Base-by-base conservation (phyloP, 2,113 vertebrate species). In the Sclerurus mexicanus region DNA sequence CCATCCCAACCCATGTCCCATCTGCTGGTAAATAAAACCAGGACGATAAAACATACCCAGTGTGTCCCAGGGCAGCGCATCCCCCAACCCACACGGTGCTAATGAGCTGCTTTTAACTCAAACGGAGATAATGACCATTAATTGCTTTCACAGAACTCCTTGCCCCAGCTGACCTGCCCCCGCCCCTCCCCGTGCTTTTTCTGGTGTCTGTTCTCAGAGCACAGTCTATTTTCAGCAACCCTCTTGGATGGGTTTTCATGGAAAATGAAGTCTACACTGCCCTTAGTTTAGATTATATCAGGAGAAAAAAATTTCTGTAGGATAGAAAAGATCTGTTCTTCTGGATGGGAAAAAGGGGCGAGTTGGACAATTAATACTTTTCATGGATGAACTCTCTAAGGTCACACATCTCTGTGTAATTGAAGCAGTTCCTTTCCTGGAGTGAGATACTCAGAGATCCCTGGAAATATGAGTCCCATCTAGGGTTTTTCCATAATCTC, bases 121-220 rank as follows among this genome's bases (percentile, higher is more conserved):
- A 76, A 66, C 19, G 9, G 27, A 77, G 46, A 80, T 55, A 44
- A 74, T 50, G 22, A 22, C n/a, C 46, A 71, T 42, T 62, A 71
- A 47, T 55, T 80, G 40, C 55, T 81, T 84, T 46, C 49, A 46
- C 79, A 95, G 71, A 83, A 33, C 37, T 89, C 39, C 76, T 50
- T 77, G 78, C 85, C 90, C 78, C 4, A 6, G 50, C 44, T 93
- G 95, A 92, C 92, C 95, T 86, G 82, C 52, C 78, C 67, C 19
- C 73, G 73, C 53, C 25, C 9, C 9, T 30, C 40, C 18, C 52
- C 23, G 84, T 55, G 76, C 86, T 96, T 95, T 92, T 86, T 77
- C 95, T 95, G 88, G 63, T 90, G 31, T 93, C 90, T 88, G 79
- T 74, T 95, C 96, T 95, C 92, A 92, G 92, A 80, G 53, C 64